Percentiles rank a stretch among this genome's conserved stretches.
Evolutionary conservation across 2,888 invertebrate genomes (phyloP).

Genomic region (Leptopilina syphax): DNA sequence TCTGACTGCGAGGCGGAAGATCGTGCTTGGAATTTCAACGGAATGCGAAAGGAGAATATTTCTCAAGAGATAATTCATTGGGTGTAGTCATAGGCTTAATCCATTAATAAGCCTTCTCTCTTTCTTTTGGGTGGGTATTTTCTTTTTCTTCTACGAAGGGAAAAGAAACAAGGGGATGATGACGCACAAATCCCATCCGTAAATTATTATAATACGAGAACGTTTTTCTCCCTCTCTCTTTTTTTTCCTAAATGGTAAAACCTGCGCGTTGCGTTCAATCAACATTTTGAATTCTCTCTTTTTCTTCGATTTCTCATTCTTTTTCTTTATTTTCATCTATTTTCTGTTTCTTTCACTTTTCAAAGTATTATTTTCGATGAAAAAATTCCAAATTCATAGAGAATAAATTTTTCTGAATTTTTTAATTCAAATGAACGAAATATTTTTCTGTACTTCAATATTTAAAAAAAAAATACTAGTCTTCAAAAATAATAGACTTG

Average conservation of each 20-base stretch:
- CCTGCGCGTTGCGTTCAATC: conserved; percentile 54
- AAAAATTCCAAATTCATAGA: no score
- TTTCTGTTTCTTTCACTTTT: no score
- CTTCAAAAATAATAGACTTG: no score
- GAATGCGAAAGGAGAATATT: conserved; percentile 59
- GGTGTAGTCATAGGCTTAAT: conserved; percentile 62
- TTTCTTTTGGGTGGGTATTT: conserved; percentile 42
- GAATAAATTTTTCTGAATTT: no score
- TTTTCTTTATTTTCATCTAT: background rate
- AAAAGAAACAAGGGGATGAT: conserved; percentile 57
- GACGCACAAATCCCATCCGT: conserved; percentile 63
- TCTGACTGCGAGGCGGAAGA: conserved; percentile 54
- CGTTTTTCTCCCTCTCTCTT: conserved; percentile 61
- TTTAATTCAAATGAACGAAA: no score
- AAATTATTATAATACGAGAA: conserved; percentile 63
- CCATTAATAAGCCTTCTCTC: conserved; percentile 64
- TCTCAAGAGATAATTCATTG: conserved; percentile 67
- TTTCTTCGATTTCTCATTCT: background rate
- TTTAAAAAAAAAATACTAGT: no score
- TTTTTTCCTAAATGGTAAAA: no score
- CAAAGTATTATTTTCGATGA: no score
- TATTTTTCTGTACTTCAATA: no score
- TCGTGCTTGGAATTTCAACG: conserved; percentile 58
- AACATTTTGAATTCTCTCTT: background rate
- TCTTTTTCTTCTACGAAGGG: conserved; percentile 19